A percentile compares a stretch with the other conserved stretches of the same genome.
These are phyloP conservation scores for Achatina immaculata DNA, from an alignment of 1,140 invertebrate species.

Conservation along the genomic window DNA sequence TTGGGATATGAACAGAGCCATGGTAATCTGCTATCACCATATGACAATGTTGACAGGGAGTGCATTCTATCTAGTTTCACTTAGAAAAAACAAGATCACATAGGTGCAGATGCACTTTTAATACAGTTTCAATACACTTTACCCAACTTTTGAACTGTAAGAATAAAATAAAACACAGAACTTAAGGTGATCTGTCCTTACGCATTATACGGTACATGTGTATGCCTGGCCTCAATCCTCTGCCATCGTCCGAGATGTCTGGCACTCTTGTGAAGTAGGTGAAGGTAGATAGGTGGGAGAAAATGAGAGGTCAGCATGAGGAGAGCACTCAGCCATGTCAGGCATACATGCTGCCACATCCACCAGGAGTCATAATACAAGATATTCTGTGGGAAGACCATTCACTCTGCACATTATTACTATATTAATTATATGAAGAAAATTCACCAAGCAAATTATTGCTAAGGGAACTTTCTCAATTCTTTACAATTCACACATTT, in stretches of 20 bases:
- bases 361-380: slow-evolving; percentile 89
- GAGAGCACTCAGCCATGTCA: slow-evolving; percentile 87
- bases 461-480: not conserved
- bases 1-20: too few species aligned
- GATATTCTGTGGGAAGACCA: slow-evolving; percentile 75
- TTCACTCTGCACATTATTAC: not conserved
- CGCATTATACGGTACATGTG: slow-evolving; percentile 76
- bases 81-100: too few species aligned
- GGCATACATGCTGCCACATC: slow-evolving; percentile 84
- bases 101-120: too few species aligned
- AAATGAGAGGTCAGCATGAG: slow-evolving; percentile 85
- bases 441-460: not conserved
- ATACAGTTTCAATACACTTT: too few species aligned
- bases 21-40: too few species aligned
- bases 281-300: slow-evolving; percentile 84
- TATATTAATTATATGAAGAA: not conserved
- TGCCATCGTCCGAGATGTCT: slow-evolving; percentile 91
- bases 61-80: too few species aligned
- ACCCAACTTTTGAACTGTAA: too few species aligned
- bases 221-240: slow-evolving; percentile 78
- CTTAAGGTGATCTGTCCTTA: too few species aligned
- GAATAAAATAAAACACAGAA: too few species aligned
- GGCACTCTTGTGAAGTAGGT: slow-evolving; percentile 88
- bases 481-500: not conserved
- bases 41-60: too few species aligned